Conservation (phyloP, 2,888 invertebrate genomes). For the Rosalia funebris region DNA sequence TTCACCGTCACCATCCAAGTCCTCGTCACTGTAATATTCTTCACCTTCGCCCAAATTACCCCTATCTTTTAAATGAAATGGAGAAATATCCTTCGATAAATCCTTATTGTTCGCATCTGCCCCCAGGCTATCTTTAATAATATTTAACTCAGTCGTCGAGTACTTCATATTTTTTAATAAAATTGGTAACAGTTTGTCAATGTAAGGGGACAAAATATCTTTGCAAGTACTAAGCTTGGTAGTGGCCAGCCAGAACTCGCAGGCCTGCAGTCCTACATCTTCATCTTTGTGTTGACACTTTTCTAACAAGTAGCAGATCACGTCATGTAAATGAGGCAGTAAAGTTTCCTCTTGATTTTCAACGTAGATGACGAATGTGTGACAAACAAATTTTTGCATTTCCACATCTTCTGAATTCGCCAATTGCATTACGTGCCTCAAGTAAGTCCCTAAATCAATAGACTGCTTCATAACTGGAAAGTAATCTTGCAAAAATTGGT, state of each 20-base stretch:
- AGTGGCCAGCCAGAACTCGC: constrained; percentile 98
- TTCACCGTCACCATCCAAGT: constrained; percentile 46
- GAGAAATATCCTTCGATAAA: constrained; percentile 94
- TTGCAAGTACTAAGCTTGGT: constrained; percentile 94
- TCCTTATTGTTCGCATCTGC: constrained; percentile 97
- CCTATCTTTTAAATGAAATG: constrained; percentile 87
- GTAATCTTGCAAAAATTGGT: constrained; percentile 61
- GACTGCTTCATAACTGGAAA: constrained; percentile 56
- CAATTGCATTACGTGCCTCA: constrained; percentile 90
- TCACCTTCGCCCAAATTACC: constrained; percentile 62
- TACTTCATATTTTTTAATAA: constrained; percentile 97
- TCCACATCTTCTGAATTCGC: constrained; percentile 95
- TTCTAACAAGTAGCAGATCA: constrained; percentile 96
- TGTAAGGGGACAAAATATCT: constrained; percentile 86
- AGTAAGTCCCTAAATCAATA: constrained; percentile 60
- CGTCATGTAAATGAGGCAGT: constrained; percentile 94
- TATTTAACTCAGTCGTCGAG: constrained; percentile 93
- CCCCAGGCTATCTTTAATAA: constrained; percentile 92
- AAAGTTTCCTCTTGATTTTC: constrained; percentile 90
- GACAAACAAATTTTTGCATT: constrained; percentile 96
- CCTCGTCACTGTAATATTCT: constrained; percentile 70
- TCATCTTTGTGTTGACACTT: constrained; percentile 93
- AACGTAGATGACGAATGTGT: constrained; percentile 93
- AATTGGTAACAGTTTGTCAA: constrained; percentile 88
- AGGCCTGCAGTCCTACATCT: constrained; percentile 95